Evolutionary conservation across 2,797 vertebrate genomes (phyloP).

Genomic region (Brachymystax lenok): DNA sequence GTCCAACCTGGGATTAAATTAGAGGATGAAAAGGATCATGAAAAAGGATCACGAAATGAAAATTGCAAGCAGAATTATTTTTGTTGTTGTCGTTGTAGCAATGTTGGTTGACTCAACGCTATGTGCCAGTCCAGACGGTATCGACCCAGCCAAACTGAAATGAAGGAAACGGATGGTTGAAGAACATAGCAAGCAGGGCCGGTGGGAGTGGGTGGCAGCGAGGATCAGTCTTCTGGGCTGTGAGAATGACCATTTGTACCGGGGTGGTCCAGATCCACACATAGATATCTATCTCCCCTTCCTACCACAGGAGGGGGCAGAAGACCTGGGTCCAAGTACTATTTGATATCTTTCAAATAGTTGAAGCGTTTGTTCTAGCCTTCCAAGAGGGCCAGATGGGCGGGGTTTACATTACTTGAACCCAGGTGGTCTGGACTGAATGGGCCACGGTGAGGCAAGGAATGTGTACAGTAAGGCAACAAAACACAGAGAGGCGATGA

Average conservation of each 20-base stretch:
- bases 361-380: not conserved
- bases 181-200: constrained; percentile 85
- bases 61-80: constrained; percentile 7
- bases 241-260: constrained; percentile 83
- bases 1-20: not conserved
- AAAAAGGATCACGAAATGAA: too few species aligned
- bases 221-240: constrained; percentile 84
- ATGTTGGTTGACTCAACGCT: constrained; percentile 65
- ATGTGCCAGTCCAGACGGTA: constrained; percentile 83
- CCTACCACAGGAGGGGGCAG: constrained; percentile 52
- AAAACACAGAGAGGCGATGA: constrained; percentile 70
- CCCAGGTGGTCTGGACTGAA: not conserved
- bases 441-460: constrained; percentile 29
- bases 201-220: constrained; percentile 86
- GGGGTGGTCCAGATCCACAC: constrained; percentile 64
- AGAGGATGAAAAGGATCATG: not conserved
- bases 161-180: constrained; percentile 78
- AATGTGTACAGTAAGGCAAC: constrained; percentile 76
- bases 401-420: not conserved
- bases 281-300: constrained; percentile 34
- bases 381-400: not conserved
- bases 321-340: constrained; percentile 20
- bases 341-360: not conserved
- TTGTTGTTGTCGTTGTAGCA: constrained; percentile 73
- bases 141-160: constrained; percentile 80